Conservation (phyloP, 2,797 vertebrate genomes). For the Lophius americanus region DNA sequence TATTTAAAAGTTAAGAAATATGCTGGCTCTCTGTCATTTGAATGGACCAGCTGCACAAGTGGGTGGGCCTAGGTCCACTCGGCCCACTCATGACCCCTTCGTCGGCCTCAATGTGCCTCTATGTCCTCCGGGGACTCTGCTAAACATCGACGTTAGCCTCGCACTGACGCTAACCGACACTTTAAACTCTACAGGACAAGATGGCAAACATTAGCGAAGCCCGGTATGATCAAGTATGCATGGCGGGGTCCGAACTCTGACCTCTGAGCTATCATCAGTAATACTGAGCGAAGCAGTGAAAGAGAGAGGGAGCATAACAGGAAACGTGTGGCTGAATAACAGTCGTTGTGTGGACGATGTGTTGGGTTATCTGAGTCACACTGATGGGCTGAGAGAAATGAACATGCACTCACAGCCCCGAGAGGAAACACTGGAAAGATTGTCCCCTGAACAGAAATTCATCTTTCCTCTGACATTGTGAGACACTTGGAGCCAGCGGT, state of each 20-base stretch:
- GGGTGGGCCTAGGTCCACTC: no score
- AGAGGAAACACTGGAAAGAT: not conserved
- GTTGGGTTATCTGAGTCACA: constrained; percentile 54
- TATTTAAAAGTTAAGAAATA: no score
- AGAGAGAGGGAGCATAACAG: constrained; percentile 31
- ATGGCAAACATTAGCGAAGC: constrained; percentile 25
- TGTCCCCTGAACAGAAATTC: constrained; percentile 15
- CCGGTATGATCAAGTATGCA: constrained; percentile 23
- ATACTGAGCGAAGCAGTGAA: constrained; percentile 18
- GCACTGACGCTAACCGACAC: no score
- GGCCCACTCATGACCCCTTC: no score
- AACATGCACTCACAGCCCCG: constrained; percentile 11
- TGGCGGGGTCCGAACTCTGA: constrained; percentile 43
- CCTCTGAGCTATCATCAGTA: constrained; percentile 29
- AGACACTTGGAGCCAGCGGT: constrained; percentile 23
- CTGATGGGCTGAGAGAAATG: constrained; percentile 10
- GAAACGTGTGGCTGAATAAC: constrained; percentile 44
- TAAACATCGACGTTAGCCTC: no score
- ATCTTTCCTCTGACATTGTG: constrained; percentile 7
- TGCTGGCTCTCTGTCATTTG: no score
- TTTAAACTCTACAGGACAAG: no score
- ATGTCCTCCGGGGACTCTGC: no score
- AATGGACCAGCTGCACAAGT: no score
- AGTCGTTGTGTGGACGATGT: constrained; percentile 36
- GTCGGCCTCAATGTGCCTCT: no score